Conservation (phyloP, 2,888 invertebrate genomes). For the Drosophila nigritarsus region DNA sequence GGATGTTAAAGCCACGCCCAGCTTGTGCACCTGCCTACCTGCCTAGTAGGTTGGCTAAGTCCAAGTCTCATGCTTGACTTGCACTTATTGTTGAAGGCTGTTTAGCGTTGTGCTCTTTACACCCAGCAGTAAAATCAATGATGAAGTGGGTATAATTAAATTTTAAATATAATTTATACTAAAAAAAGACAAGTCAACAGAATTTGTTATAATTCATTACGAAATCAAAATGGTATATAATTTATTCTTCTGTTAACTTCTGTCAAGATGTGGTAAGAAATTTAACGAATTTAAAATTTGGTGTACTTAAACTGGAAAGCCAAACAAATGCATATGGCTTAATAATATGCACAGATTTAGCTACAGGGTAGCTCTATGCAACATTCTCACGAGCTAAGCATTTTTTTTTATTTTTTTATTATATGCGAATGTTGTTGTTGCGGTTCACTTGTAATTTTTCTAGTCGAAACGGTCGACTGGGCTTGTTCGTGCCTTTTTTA, state of each 20-base stretch:
- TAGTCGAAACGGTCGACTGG: slow-evolving; percentile 44
- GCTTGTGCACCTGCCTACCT: slow-evolving; percentile 51
- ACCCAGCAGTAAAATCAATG: neutral
- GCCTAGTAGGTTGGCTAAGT: slow-evolving; percentile 36
- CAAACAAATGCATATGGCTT: neutral
- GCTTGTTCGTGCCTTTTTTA: slow-evolving; percentile 42
- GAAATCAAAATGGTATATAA: neutral
- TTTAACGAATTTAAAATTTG: too few relatives aligned
- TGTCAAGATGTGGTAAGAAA: too few relatives aligned
- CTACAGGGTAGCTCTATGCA: neutral
- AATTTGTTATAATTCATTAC: neutral
- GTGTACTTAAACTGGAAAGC: neutral
- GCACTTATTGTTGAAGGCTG: slow-evolving; percentile 62
- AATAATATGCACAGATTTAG: too few relatives aligned
- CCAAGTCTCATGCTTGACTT: slow-evolving; percentile 57
- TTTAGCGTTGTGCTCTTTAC: slow-evolving; percentile 39
- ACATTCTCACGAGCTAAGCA: neutral
- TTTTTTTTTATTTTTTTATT: neutral
- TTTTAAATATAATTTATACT: neutral
- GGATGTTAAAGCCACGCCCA: slow-evolving; percentile 66
- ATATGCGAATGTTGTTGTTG: slow-evolving; percentile 23
- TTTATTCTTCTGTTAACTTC: neutral
- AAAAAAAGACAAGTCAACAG: neutral
- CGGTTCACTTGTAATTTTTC: slow-evolving; percentile 47
- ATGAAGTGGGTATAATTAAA: neutral